Percentiles rank a stretch among this genome's conserved stretches.
Evolutionary conservation across 2,797 vertebrate genomes (phyloP).

Genomic region (Poecilia gillii): DNA sequence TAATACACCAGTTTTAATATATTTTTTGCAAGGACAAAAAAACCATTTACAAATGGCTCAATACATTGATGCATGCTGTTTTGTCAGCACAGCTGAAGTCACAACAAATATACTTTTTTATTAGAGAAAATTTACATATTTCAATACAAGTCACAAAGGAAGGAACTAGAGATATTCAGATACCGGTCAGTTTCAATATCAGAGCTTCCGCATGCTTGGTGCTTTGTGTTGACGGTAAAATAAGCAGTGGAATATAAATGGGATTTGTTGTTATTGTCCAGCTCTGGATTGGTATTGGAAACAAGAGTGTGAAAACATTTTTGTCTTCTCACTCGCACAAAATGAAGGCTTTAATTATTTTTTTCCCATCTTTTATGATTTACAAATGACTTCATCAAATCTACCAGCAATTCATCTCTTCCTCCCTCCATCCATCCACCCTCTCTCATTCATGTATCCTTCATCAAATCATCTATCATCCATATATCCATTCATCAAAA

Average conservation of each 20-base stretch:
- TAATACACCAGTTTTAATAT: slow-evolving; percentile 2
- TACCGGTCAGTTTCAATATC: not conserved
- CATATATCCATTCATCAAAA: not conserved
- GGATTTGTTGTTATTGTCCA: not conserved
- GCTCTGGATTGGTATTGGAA: not conserved
- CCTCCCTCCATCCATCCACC: not conserved
- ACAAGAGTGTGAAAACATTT: not conserved
- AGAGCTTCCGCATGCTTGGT: not conserved
- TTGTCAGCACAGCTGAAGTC: not conserved
- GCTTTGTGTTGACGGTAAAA: not conserved
- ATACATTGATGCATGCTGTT: not conserved
- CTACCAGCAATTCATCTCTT: not conserved
- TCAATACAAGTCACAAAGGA: slow-evolving; percentile 5
- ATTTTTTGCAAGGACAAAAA: not conserved
- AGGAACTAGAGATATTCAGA: not conserved
- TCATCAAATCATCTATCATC: not conserved
- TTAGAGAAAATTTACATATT: slow-evolving; percentile 9
- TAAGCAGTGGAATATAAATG: not conserved
- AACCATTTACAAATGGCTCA: not conserved
- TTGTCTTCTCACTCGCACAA: too few relatives aligned
- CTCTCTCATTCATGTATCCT: not conserved
- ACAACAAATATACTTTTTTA: not conserved
- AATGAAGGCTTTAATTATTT: too few relatives aligned
- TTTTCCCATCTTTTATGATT: not conserved
- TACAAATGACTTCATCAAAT: not conserved